phyloP scores from a whole-genome alignment of 2,888 invertebrate genomes.

The Nomada goodeniana region DNA sequence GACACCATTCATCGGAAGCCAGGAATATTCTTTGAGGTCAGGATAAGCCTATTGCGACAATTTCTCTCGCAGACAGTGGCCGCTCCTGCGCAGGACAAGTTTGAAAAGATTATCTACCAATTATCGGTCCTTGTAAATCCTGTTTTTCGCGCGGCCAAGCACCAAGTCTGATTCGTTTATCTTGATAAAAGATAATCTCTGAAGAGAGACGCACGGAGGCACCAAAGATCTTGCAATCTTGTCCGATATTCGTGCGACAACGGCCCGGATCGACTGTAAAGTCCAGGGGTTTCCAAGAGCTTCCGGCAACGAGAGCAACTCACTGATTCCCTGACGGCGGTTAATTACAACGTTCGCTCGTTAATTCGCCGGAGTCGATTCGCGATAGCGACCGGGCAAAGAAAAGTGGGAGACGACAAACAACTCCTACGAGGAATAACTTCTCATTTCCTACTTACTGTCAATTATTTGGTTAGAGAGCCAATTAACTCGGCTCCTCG shows the following conservation, averaged over 20 bases:
- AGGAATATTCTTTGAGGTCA: conserved; percentile 44
- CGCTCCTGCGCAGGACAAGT: conserved; percentile 10
- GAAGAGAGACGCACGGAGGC: background rate
- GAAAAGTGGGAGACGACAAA: conserved; percentile 58
- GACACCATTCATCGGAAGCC: conserved; percentile 26
- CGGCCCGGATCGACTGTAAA: conserved; percentile 1
- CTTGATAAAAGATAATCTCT: conserved; percentile 1
- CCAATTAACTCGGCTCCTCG: conserved; percentile 57
- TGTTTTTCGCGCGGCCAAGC: conserved; percentile 9
- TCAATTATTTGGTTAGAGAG: conserved; percentile 64
- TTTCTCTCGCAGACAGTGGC: conserved; percentile 20
- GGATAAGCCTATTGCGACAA: conserved; percentile 55
- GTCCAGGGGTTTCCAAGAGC: conserved; percentile 11
- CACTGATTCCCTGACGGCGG: conserved; percentile 33
- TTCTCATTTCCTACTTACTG: conserved; percentile 63
- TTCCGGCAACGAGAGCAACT: conserved; percentile 7
- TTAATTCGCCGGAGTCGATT: conserved; percentile 46
- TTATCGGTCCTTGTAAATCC: conserved; percentile 41
- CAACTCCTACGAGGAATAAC: conserved; percentile 63
- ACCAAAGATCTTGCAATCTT: background rate
- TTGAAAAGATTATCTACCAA: conserved; percentile 39
- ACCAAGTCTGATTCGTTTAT: background rate
- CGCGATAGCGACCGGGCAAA: conserved; percentile 35
- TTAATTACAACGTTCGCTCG: conserved; percentile 56
- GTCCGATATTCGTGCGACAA: conserved; percentile 8